A percentile compares a stretch with the other conserved stretches of the same genome.
phyloP scores from a whole-genome alignment of 2,113 vertebrate genomes.

The Nipponia nippon region DNA sequence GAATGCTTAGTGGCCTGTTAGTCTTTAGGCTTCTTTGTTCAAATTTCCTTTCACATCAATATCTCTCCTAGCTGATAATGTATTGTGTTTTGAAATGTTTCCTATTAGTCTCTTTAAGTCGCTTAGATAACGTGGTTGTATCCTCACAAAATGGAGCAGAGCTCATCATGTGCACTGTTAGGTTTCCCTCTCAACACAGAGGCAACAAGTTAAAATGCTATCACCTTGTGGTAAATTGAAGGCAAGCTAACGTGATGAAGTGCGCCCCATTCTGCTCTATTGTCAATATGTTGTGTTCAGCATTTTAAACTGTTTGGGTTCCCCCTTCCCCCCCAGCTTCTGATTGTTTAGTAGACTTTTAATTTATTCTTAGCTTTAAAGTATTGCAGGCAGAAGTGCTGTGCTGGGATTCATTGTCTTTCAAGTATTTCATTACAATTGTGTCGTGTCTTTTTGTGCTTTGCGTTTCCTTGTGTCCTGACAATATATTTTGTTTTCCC shows the following conservation, averaged over 20 bases:
- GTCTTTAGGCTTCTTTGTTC: not conserved
- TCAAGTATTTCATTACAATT: not conserved
- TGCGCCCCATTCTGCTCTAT: not conserved
- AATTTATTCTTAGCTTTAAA: not conserved
- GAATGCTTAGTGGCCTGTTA: not conserved
- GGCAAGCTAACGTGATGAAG: not conserved
- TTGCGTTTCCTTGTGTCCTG: not conserved
- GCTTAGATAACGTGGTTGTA: not conserved
- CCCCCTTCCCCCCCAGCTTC: no score
- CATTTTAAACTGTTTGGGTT: not conserved
- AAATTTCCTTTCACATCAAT: not conserved
- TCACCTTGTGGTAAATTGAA: not conserved
- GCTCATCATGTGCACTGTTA: accelerated
- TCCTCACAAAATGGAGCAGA: not conserved
- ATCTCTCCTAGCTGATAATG: not conserved
- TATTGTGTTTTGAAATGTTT: not conserved
- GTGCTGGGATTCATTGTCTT: not conserved
- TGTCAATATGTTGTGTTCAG: not conserved
- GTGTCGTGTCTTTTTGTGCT: not conserved
- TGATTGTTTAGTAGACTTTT: not conserved
- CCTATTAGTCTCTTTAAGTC: not conserved
- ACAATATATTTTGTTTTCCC: not conserved
- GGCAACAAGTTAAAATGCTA: not conserved
- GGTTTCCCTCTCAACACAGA: not conserved
- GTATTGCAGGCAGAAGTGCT: not conserved